Evolutionary conservation across 2,888 invertebrate genomes (phyloP).

Genomic region (Drosophila helvetica): DNA sequence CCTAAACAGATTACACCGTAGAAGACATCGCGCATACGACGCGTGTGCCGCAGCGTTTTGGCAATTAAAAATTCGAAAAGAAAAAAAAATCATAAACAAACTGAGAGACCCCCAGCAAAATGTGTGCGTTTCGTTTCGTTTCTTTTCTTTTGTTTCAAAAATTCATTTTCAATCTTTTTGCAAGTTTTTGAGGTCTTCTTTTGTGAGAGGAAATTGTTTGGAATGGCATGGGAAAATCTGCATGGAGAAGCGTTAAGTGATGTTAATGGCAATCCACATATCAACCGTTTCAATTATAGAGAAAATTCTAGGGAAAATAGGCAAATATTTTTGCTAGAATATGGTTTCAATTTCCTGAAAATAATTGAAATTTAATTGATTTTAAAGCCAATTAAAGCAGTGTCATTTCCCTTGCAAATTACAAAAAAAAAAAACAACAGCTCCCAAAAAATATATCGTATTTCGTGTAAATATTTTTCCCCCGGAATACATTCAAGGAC

Average conservation of each 20-base stretch:
- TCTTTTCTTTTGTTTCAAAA: constrained; percentile 2
- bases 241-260: not conserved
- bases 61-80: constrained; percentile 58
- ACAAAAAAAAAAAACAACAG: no score
- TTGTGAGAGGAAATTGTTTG: not conserved
- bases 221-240: not conserved
- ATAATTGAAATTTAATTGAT: no score
- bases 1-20: constrained; percentile 49
- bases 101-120: constrained; percentile 29
- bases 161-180: not conserved
- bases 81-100: constrained; percentile 53
- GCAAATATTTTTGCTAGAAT: no score
- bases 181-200: constrained; percentile 7
- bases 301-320: not conserved
- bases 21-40: constrained; percentile 71
- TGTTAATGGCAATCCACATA: not conserved
- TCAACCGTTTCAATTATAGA: not conserved
- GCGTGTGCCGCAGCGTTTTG: constrained; percentile 50
- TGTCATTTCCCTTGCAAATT: no score
- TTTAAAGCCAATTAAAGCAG: not conserved
- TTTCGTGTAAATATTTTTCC: not conserved
- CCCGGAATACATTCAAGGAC: not conserved
- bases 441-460: not conserved
- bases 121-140: constrained; percentile 2
- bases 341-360: no score